Base-by-base conservation (phyloP, 2,888 invertebrate species). In the Lissocephala sabroskyi region DNA sequence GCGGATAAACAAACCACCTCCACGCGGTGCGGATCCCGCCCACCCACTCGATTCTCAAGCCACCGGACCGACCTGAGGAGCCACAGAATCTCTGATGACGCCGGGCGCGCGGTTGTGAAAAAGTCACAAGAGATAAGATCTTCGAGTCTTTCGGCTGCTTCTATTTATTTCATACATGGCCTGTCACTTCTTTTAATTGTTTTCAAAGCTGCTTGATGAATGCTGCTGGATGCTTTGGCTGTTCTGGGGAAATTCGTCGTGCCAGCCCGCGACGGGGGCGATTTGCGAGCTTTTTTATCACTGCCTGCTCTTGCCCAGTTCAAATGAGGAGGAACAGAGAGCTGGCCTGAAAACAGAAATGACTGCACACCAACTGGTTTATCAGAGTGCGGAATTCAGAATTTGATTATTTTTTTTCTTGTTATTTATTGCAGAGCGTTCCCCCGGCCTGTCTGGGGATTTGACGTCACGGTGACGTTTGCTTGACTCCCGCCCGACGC, bases 191-290 rank as follows among this genome's bases (percentile, higher is more conserved):
- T 58, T 75, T 75, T 67, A 75, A 67, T 70, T 67, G 67, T 61
- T 70, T 40, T 49, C 52, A n/a, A 57, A 49, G 42, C 50, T 57
- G 53, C 30, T 37, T 16, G 10, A 33, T 44, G n/a, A 10, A 19
- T 29, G n/a, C 36, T 37, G 30, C 36, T 35, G 26, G 33, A 28
- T 18, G 26, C 28, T 2, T n/a, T n/a, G n/a, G n/a, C n/a, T n/a
- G 26, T 39, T n/a, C 28, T 32, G 10, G 35, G 11, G 14, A 2
- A 17, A 35, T 16, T 65, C 54, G 44, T 58, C 49, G 67, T 75
- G 75, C 76, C 75, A 79, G 64, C 49, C 60, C 46, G 58, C 54
- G 60, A n/a, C 53, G 66, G 75, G 79, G 79, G 76, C 76, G 78
- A 67, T 78, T 68, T n/a, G n/a, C n/a, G n/a, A 76, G 79, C 79